Evolutionary conservation across 2,888 invertebrate species (phyloP), one percentile per base, ranked within the genome.

Genomic region (Dasypogon diadema): DNA sequence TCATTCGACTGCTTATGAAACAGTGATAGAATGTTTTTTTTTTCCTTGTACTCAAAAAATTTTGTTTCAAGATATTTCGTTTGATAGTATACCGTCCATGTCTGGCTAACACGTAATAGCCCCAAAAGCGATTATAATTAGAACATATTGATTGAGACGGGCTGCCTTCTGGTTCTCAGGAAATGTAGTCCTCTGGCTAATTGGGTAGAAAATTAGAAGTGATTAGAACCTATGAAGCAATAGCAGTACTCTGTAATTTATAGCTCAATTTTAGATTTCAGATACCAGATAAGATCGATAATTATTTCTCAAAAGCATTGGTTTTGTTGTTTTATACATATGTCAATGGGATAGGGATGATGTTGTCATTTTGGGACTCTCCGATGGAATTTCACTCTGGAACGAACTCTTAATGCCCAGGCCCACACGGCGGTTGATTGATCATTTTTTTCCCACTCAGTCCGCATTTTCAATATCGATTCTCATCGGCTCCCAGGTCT

Each of bases 121-220:
- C 46, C 65, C 46, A 21, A 65, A 65, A 65, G 24, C 46, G 46
- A 14, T 65, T 46, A 26, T 37, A 65, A 65, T 48, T 65, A 42
- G 48, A 65, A n/a, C 21, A 24, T 26, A 65, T 48, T 24, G 42
- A 8, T 18, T 37, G 21, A 30, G 51, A 8, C 24, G 70, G 21
- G 51, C 54, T 30, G 22, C 51, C 56, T 56, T 34, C 60, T 37
- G 37, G 65, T 65, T 65, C 65, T 42, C 65, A 46, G 46, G 46
- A 48, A 63, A 46, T 46, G 10, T 24, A 24, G 22, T n/a, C 65
- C 46, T 14, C 42, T 22, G 46, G 46, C 65, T 65, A 73, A 73
- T 73, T 73, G 56, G 54, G 21, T 73, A 55, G 73, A 73, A 73
- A 73, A 73, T 73, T 73, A 73, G 73, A 73, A 55, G 37, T 73